These are phyloP conservation scores for Nyleta sp. DNA, from an alignment of 2,888 invertebrate species.

Conservation along the genomic window DNA sequence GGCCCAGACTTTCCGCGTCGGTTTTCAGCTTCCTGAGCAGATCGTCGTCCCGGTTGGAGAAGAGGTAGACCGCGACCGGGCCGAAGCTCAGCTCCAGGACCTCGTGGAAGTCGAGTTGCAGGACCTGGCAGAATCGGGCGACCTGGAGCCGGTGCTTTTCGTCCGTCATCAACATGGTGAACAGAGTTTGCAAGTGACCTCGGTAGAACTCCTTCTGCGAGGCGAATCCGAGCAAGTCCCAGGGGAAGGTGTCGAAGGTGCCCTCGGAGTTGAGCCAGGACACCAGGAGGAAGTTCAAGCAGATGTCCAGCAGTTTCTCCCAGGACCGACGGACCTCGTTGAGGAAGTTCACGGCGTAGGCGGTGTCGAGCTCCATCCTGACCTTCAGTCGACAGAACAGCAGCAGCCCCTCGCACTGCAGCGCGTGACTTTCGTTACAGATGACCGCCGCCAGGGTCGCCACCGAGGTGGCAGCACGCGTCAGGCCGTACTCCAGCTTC, in stretches of 20 bases:
- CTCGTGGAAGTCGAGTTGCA: conserved; percentile 71
- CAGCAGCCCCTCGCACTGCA: conserved; percentile 84
- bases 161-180: conserved; percentile 80
- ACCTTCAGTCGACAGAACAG: conserved; percentile 84
- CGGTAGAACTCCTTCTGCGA: conserved; percentile 81
- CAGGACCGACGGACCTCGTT: conserved; percentile 76
- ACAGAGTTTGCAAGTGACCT: conserved; percentile 80
- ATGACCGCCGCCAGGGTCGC: conserved; percentile 84
- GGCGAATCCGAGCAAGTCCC: conserved; percentile 80
- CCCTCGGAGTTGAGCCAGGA: conserved; percentile 83
- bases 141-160: conserved; percentile 73
- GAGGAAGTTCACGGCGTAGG: conserved; percentile 83
- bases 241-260: conserved; percentile 82
- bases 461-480: conserved; percentile 85
- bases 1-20: conserved; percentile 66
- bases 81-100: conserved; percentile 76
- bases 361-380: conserved; percentile 83
- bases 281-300: conserved; percentile 83
- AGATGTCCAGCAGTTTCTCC: conserved; percentile 75
- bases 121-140: conserved; percentile 72
- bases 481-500: conserved; percentile 84
- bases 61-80: conserved; percentile 70
- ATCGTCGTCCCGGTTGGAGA: conserved; percentile 56
- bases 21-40: conserved; percentile 63
- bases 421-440: conserved; percentile 81